phyloP scores from a whole-genome alignment of 2,888 invertebrate genomes.

The Leptura quadrifasciata region DNA sequence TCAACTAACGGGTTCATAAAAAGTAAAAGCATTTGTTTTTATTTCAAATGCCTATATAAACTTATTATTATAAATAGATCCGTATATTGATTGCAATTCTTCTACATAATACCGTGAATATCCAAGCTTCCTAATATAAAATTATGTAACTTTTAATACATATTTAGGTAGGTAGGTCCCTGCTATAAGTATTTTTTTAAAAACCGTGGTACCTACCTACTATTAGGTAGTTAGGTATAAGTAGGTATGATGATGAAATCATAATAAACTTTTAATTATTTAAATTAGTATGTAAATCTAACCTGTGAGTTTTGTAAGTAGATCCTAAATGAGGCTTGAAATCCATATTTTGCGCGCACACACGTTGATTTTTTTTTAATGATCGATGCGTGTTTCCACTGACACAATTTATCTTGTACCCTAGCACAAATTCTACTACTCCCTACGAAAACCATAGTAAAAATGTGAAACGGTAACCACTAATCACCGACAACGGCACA shows the following conservation, averaged over 20 bases:
- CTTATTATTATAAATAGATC: too few species aligned
- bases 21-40: too few species aligned
- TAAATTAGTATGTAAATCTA: conserved; percentile 22
- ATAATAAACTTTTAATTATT: background rate
- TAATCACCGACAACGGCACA: conserved; percentile 46
- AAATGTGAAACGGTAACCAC: conserved; percentile 77
- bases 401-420: conserved; percentile 88
- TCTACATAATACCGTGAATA: background rate
- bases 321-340: conserved; percentile 72
- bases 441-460: conserved; percentile 89
- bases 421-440: conserved; percentile 89
- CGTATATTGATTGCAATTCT: background rate
- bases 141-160: background rate
- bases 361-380: conserved; percentile 65
- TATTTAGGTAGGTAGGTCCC: background rate
- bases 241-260: background rate
- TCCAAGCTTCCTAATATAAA: background rate
- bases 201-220: too few species aligned
- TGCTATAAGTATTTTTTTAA: background rate
- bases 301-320: conserved; percentile 51
- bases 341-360: conserved; percentile 82
- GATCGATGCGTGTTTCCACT: conserved; percentile 81
- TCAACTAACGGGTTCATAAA: too few species aligned
- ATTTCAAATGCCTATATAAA: too few species aligned
- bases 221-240: too few species aligned